Conservation (phyloP, 2,888 invertebrate species). For the Dicyrtoma fusca region DNA sequence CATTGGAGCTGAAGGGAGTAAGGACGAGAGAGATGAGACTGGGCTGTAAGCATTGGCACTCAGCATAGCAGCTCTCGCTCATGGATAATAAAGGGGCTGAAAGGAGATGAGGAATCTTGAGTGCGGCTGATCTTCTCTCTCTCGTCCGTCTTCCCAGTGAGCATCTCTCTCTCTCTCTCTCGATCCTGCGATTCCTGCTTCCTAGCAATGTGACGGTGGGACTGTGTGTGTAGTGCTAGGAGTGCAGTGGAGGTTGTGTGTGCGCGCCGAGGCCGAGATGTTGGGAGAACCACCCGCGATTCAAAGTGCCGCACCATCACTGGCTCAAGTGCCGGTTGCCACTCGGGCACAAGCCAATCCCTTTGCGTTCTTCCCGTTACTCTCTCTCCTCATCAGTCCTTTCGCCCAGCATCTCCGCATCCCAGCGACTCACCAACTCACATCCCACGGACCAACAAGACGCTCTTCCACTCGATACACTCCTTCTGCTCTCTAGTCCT, state of each 20-base stretch:
- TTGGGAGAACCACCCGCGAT: conserved; percentile 46
- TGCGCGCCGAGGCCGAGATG: conserved; percentile 32
- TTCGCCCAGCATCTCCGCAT: background rate
- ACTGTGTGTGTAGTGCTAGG: conserved; percentile 41
- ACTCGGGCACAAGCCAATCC: conserved; percentile 55
- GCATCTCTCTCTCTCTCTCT: too few relatives aligned
- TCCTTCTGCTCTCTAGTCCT: background rate
- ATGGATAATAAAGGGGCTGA: conserved; percentile 5
- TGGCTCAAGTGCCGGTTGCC: conserved; percentile 55
- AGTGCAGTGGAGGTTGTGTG: background rate
- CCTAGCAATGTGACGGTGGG: too few relatives aligned
- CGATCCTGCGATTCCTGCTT: too few relatives aligned
- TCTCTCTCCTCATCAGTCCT: too few relatives aligned
- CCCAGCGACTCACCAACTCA: too few relatives aligned
- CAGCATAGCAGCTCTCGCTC: too few relatives aligned
- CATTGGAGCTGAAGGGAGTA: too few relatives aligned
- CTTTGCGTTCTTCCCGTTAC: conserved; percentile 17
- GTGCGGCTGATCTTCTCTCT: conserved; percentile 16
- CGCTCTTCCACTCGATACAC: background rate
- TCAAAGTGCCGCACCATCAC: conserved; percentile 54
- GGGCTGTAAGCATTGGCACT: too few relatives aligned
- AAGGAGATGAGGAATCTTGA: background rate
- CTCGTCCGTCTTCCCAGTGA: too few relatives aligned
- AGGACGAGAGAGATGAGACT: background rate
- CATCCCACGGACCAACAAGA: background rate